Percentiles rank a stretch among this genome's conserved stretches.
phyloP scores from a whole-genome alignment of 2,888 invertebrate genomes.

The Microctonus hyperodae region DNA sequence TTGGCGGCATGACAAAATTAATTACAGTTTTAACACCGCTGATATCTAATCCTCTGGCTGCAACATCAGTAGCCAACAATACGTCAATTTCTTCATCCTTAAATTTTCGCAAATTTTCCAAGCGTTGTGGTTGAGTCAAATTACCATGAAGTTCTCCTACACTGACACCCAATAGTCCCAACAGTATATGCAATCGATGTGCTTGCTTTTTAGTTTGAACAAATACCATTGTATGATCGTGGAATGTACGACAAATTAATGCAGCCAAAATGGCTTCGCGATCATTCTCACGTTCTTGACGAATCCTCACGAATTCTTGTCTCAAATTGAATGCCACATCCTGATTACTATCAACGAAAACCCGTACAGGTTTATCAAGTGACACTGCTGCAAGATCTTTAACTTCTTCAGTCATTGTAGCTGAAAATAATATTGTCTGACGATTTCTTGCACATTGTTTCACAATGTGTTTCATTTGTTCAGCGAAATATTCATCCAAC shows the following conservation, averaged over 20 bases:
- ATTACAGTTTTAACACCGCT: constrained; percentile 97
- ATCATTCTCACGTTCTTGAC: constrained; percentile 88
- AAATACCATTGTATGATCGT: constrained; percentile 92
- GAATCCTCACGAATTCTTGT: constrained; percentile 95
- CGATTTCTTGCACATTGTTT: constrained; percentile 88
- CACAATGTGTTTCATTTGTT: constrained; percentile 99
- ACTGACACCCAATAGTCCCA: constrained; percentile 89
- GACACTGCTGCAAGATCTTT: constrained; percentile 94
- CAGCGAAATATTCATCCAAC: constrained; percentile 98
- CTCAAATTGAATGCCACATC: constrained; percentile 94
- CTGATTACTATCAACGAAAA: constrained; percentile 96
- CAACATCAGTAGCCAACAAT: constrained; percentile 94
- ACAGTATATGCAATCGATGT: constrained; percentile 88
- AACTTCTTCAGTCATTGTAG: constrained; percentile 99
- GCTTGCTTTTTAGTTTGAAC: constrained; percentile 97
- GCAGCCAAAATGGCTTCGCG: constrained; percentile 89
- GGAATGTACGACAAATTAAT: constrained; percentile 86
- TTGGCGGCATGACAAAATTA: constrained; percentile 95
- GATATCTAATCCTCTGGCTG: constrained; percentile 94
- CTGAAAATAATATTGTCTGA: constrained; percentile 97
- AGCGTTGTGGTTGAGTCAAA: constrained; percentile 91
- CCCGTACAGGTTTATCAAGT: constrained; percentile 87
- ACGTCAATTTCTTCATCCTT: constrained; percentile 85
- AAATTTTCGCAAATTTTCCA: constrained; percentile 88
- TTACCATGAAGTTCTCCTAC: constrained; percentile 95